These are phyloP conservation scores for Eupithecia inturbata DNA, from an alignment of 2,888 invertebrate species.

Conservation along the genomic window DNA sequence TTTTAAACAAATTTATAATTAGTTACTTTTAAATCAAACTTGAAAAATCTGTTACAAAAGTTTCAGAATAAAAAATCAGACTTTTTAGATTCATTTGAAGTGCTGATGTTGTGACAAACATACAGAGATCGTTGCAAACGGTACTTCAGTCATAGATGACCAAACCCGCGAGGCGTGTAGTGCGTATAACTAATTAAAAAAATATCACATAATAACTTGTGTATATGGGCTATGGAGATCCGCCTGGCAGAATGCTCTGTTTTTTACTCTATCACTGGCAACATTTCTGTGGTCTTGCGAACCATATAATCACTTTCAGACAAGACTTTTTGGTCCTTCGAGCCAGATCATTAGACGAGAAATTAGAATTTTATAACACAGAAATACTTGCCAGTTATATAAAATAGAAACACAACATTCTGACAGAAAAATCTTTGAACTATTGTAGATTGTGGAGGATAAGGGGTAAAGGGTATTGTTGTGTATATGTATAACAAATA, in stretches of 20 bases:
- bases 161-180: conserved; percentile 61
- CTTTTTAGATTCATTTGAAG: conserved; percentile 64
- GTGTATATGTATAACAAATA: conserved; percentile 76
- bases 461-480: conserved; percentile 55
- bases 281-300: conserved; percentile 10
- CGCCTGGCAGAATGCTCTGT: conserved; percentile 62
- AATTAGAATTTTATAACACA: background rate
- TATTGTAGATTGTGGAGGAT: conserved; percentile 82
- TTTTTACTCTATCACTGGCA: conserved; percentile 30
- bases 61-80: conserved; percentile 36
- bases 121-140: conserved; percentile 54
- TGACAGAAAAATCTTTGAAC: conserved; percentile 57
- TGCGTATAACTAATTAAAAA: conserved; percentile 62
- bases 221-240: conserved; percentile 78
- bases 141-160: conserved; percentile 45
- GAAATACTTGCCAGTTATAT: conserved; percentile 15
- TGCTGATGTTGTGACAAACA: conserved; percentile 66
- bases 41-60: conserved; percentile 30
- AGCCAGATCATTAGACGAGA: background rate
- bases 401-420: conserved; percentile 61
- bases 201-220: conserved; percentile 75
- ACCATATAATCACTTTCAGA: background rate
- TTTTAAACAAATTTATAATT: background rate
- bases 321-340: conserved; percentile 3
- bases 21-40: conserved; percentile 33